Percentiles rank a stretch among this genome's conserved stretches.
Evolutionary conservation across 23 tunicate genomes (phyloP).

Genomic region (Ciona savignyi): DNA sequence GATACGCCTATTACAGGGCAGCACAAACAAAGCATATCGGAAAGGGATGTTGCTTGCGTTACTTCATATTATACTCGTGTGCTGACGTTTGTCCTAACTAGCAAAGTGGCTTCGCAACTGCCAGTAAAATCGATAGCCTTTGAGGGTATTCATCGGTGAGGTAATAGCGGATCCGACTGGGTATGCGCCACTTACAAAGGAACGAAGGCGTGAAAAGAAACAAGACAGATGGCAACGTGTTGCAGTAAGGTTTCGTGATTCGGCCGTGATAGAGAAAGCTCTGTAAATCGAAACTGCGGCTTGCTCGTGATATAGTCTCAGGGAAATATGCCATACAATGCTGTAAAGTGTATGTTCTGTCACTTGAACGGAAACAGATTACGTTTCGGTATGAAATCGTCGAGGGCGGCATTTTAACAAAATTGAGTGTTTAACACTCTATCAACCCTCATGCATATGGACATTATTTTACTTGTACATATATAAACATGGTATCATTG

Average conservation of each 20-base stretch:
- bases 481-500: too few species aligned
- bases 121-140: constrained; percentile 14
- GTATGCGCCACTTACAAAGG: background rate
- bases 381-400: too few species aligned
- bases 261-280: background rate
- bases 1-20: constrained; percentile 17
- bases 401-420: too few species aligned
- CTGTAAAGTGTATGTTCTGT: too few species aligned
- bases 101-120: background rate
- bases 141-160: background rate
- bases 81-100: background rate
- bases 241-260: background rate
- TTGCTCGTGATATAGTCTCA: background rate
- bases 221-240: background rate
- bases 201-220: background rate
- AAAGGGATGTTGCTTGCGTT: background rate
- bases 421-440: too few species aligned
- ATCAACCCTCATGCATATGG: too few species aligned
- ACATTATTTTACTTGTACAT: too few species aligned
- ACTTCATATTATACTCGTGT: background rate
- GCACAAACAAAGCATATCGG: background rate
- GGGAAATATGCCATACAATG: background rate
- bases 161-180: background rate
- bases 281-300: constrained; percentile 1
- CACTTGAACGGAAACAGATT: too few species aligned